Evolutionary conservation across 2,797 vertebrate genomes (phyloP), one percentile per base, ranked within the genome.

Genomic region (Cossypha dichroa): DNA sequence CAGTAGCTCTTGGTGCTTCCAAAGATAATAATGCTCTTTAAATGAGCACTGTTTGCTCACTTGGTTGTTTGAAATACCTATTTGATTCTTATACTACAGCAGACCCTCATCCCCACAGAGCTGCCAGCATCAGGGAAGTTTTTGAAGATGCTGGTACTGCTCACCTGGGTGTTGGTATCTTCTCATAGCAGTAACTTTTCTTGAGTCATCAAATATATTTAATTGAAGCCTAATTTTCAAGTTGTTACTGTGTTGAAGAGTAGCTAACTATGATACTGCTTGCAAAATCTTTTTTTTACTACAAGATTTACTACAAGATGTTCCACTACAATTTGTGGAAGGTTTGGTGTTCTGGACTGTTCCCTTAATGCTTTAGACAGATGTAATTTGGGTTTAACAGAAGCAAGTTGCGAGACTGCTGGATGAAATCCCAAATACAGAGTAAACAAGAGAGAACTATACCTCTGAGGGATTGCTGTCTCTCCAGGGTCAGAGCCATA

Each of bases 81-180:
- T n/a, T 40, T 58, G 13, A 31, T 77, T 81, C 56, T 74, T 4
- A 1, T 4, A 15, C 51, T 18, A 23, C 55, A 74, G 21, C 28
- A 66, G 45, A 55, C 17, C 15, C 13, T 9, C 0, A 1, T 49
- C 9, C 36, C 59, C 48, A 18, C 9, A 9, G 11, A 64, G 23
- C 34, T 25, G 5, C 49, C 26, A 26, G 43, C 22, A 26, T 5
- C 0, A 6, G 41, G 8, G 9, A 59, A 59, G 23, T 1, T 2
- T 36, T 22, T 80, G 28, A 43, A 48, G 28, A 60, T 15, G 21
- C 43, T 70, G 10, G 9, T 54, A 4, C 6, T 48, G 19, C 52
- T 85, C 18, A 52, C 22, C 4, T 10, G 11, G 4, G 1, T 58
- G 18, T 54, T 56, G 8, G 10, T 79, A 16, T 29, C 23, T 31